Conservation (phyloP, 2,888 invertebrate genomes). For the Mesorhabditis sp. region DNA sequence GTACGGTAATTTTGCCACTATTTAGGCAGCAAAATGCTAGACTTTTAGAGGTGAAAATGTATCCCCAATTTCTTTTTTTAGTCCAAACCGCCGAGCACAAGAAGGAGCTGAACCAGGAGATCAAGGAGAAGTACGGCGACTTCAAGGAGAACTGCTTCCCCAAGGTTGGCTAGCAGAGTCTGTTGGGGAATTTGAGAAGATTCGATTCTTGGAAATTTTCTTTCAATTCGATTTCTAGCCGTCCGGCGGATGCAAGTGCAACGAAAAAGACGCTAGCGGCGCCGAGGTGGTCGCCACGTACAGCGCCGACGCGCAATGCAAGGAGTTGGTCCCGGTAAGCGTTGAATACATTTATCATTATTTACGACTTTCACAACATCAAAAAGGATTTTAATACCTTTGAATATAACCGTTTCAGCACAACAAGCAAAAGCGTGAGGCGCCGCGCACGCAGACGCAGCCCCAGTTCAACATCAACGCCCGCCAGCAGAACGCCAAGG, state of each 20-base stretch:
- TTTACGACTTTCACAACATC: too few species aligned
- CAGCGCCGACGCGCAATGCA: slow-evolving; percentile 42
- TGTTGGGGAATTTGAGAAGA: neutral
- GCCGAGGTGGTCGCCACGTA: slow-evolving; percentile 47
- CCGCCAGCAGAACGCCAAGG: neutral
- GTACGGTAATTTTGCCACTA: slow-evolving; percentile 8
- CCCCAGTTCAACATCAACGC: neutral
- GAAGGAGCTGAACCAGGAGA: slow-evolving; percentile 50
- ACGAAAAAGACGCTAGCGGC: slow-evolving; percentile 49
- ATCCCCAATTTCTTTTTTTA: slow-evolving; percentile 11
- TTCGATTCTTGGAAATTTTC: neutral
- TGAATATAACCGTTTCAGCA: neutral
- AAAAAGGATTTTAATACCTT: too few species aligned
- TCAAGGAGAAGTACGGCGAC: slow-evolving; percentile 47
- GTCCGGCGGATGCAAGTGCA: slow-evolving; percentile 50
- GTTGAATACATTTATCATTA: too few species aligned
- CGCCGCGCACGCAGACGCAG: neutral
- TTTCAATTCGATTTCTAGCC: slow-evolving; percentile 13
- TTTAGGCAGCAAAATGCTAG: neutral
- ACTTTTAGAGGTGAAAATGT: neutral
- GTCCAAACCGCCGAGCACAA: slow-evolving; percentile 51
- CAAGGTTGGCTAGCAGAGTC: slow-evolving; percentile 20
- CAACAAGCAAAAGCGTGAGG: slow-evolving; percentile 2
- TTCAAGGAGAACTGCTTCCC: slow-evolving; percentile 55
- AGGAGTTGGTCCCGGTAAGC: slow-evolving; percentile 14